Evolutionary conservation across 2,888 invertebrate species (phyloP).

Genomic region (Rhingia campestris): DNA sequence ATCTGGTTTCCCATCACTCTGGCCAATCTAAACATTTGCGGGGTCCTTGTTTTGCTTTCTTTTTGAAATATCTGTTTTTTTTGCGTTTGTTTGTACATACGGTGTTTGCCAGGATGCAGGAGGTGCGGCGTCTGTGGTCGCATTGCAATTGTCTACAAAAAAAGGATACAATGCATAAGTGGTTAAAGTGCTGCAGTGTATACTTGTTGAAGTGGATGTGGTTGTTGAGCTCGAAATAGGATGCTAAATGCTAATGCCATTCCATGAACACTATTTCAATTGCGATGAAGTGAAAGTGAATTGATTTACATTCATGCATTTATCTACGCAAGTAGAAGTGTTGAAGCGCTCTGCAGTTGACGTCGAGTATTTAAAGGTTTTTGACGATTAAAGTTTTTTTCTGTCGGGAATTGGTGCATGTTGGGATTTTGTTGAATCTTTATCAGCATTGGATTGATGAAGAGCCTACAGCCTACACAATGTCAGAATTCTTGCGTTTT

Average conservation of each 20-base stretch:
- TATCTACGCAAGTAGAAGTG: background rate
- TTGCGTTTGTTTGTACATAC: slow-evolving; percentile 13
- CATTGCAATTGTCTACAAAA: slow-evolving; percentile 13
- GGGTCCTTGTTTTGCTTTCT: slow-evolving; percentile 21
- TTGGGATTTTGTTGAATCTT: no score
- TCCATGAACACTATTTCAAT: slow-evolving; percentile 17
- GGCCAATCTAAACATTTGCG: slow-evolving; percentile 46
- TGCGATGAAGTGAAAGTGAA: slow-evolving; percentile 26
- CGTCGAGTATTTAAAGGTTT: no score
- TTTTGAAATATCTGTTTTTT: slow-evolving; percentile 5
- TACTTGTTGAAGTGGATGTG: slow-evolving; percentile 36
- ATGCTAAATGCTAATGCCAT: slow-evolving; percentile 33
- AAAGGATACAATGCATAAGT: background rate
- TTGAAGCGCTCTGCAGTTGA: background rate
- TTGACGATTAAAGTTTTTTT: no score
- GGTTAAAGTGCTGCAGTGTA: slow-evolving; percentile 17
- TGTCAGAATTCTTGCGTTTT: no score
- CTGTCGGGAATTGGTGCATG: no score
- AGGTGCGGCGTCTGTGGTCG: slow-evolving; percentile 13
- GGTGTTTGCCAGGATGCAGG: background rate
- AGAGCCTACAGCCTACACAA: no score
- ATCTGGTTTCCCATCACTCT: slow-evolving; percentile 25
- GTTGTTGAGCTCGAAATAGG: slow-evolving; percentile 8
- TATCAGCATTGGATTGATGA: no score
- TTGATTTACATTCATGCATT: slow-evolving; percentile 15